Base-by-base conservation (phyloP, 2,113 vertebrate genomes). In the Bufo gargarizans region DNA sequence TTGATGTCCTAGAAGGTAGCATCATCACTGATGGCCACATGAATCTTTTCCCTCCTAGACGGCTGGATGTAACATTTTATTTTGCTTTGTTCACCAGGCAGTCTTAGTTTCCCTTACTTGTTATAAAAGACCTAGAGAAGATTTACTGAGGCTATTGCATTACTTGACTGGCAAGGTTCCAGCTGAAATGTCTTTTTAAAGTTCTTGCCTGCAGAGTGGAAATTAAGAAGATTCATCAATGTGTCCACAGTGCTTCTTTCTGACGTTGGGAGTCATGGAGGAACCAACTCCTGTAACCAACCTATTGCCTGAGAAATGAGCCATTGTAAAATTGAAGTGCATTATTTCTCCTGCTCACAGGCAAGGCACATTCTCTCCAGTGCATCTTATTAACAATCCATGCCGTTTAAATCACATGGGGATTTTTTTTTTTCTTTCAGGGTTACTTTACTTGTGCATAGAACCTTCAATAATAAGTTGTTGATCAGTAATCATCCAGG, bases 161-260 rank as follows among this genome's bases (percentile, higher is more conserved):
- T 92, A 92, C 90, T 92, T 92, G 93, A 92, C 89, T 91, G 91
- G 91, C 83, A 88, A 84, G 49, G 20, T 65, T 90, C 92, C 93
- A 94, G 93, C 89, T 94, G 91, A 94, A 95, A 94, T 94, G 93
- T 92, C 92, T 91, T 91, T 91, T 89, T 89, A 91, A 91, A 76
- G 78, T 65, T 1, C 84, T 84, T 74, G 84, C 90, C 90, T 87
- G 89, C 86, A 61, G 61, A 88, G 90, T 86, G 76, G 91, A 92
- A 92, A 90, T 87, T 90, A 90, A 92, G 61, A 71, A 1, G 84
- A 63, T 84, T 90, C 90, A 89, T 90, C 90, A 90, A 90, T 89
- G 90, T 81, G 86, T 79, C 10, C 49, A 4, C 87, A 78, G 55
- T 78, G 59, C 86, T 92, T 89, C 93, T 92, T 92, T 91, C 93